These are phyloP conservation scores for Macropodus opercularis DNA, from an alignment of 2,797 vertebrate species.

Conservation along the genomic window DNA sequence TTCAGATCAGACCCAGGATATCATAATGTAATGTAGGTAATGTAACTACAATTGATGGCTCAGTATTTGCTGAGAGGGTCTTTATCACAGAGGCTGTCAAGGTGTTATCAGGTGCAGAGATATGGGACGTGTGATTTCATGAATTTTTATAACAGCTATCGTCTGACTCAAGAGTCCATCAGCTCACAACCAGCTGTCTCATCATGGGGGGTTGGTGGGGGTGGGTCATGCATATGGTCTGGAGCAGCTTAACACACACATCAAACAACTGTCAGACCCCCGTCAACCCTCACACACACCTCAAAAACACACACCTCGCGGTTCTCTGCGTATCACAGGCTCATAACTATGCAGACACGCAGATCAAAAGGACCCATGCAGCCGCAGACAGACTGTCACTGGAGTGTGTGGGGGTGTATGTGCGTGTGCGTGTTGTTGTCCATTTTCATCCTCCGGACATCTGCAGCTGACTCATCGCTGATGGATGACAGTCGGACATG, in stretches of 20 bases:
- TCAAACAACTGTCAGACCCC: constrained; percentile 69
- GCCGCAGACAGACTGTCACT: constrained; percentile 37
- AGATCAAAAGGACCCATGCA: constrained; percentile 50
- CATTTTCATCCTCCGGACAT: neutral
- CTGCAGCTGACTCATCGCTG: constrained; percentile 8
- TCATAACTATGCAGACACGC: constrained; percentile 43
- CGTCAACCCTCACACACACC: constrained; percentile 42
- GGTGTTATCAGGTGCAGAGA: constrained; percentile 8
- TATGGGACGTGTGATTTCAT: constrained; percentile 35
- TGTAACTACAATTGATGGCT: constrained; percentile 17
- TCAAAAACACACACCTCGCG: constrained; percentile 48
- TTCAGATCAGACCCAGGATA: constrained; percentile 26
- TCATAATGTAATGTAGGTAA: neutral
- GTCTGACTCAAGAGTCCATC: constrained; percentile 33
- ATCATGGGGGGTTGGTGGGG: neutral
- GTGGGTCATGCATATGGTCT: constrained; percentile 62
- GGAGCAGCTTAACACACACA: constrained; percentile 71
- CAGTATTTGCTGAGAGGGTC: constrained; percentile 6
- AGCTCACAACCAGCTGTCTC: constrained; percentile 65
- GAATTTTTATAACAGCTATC: constrained; percentile 13
- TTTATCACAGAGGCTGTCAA: constrained; percentile 26
- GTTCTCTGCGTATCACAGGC: constrained; percentile 31
- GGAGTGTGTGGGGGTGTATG: constrained; percentile 17
- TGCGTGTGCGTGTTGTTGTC: neutral
- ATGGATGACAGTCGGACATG: constrained; percentile 13